phyloP scores from a whole-genome alignment of 2,888 invertebrate species.

The Erpobdella octoculata region DNA sequence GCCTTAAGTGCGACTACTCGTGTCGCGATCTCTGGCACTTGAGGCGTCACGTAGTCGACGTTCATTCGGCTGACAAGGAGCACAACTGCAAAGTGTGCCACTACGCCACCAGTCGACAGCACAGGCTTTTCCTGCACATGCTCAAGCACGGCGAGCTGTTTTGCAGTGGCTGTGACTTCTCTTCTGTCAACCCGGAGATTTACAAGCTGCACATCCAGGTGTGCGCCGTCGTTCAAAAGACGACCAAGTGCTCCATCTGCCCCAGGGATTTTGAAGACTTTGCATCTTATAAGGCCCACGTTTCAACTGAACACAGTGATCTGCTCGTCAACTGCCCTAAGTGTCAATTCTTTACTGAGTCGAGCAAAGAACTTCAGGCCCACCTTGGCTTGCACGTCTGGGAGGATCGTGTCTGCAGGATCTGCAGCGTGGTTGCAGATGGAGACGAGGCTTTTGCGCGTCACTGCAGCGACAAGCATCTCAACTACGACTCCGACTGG shows the following conservation, averaged over 20 bases:
- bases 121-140: conserved; percentile 36
- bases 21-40: conserved; percentile 37
- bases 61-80: conserved; percentile 34
- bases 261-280: conserved; percentile 22
- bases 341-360: conserved; percentile 29
- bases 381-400: conserved; percentile 30
- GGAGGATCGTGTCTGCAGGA: conserved; percentile 22
- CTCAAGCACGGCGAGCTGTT: conserved; percentile 35
- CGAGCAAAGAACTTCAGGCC: conserved; percentile 12
- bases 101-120: conserved; percentile 35
- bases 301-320: conserved; percentile 27
- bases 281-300: conserved; percentile 29
- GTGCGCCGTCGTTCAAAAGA: conserved; percentile 27
- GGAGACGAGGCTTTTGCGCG: background rate
- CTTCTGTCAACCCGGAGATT: conserved; percentile 29
- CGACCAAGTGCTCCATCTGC: conserved; percentile 32
- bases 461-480: conserved; percentile 21
- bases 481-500: background rate
- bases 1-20: conserved; percentile 34
- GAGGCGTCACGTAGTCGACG: conserved; percentile 35
- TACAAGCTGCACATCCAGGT: conserved; percentile 32
- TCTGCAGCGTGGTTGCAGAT: conserved; percentile 26
- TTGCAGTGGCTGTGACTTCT: conserved; percentile 35
- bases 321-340: conserved; percentile 27
- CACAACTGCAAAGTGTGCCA: conserved; percentile 34